These are phyloP conservation scores for Phylloscopus collybita DNA, from an alignment of 2,797 vertebrate genomes.

Conservation along the genomic window DNA sequence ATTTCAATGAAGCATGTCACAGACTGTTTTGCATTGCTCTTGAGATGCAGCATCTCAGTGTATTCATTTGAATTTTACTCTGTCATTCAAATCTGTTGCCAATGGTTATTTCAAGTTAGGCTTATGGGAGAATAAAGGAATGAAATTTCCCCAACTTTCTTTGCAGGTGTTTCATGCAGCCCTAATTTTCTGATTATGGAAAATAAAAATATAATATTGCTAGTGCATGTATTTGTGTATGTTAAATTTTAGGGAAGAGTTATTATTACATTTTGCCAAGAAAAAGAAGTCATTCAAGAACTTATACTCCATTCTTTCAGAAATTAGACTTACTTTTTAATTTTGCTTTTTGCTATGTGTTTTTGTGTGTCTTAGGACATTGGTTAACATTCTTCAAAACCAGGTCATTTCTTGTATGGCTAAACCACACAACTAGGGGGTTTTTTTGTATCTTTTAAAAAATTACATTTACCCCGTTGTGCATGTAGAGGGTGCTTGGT, in stretches of 20 bases:
- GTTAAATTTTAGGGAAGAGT: background rate
- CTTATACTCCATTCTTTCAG: background rate
- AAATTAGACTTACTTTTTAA: background rate
- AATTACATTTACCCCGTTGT: background rate
- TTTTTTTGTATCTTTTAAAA: background rate
- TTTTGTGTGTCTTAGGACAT: background rate
- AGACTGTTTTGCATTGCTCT: background rate
- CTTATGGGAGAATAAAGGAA: background rate
- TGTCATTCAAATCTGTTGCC: background rate
- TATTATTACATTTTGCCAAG: background rate
- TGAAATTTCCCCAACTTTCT: background rate
- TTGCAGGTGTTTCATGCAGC: background rate
- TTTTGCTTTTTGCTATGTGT: background rate
- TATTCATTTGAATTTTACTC: constrained; percentile 12
- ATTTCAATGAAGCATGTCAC: background rate
- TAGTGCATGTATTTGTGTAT: background rate
- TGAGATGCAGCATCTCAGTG: background rate
- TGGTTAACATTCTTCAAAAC: background rate
- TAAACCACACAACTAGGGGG: background rate
- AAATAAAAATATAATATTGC: background rate
- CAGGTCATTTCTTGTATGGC: background rate
- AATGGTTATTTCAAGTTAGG: background rate
- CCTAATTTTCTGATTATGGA: background rate
- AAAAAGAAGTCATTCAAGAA: background rate
- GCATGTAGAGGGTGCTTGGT: background rate